A percentile compares a stretch with the other conserved stretches of the same genome.
Evolutionary conservation across 2,888 invertebrate species (phyloP).

Genomic region (Gastrophysa polygoni): DNA sequence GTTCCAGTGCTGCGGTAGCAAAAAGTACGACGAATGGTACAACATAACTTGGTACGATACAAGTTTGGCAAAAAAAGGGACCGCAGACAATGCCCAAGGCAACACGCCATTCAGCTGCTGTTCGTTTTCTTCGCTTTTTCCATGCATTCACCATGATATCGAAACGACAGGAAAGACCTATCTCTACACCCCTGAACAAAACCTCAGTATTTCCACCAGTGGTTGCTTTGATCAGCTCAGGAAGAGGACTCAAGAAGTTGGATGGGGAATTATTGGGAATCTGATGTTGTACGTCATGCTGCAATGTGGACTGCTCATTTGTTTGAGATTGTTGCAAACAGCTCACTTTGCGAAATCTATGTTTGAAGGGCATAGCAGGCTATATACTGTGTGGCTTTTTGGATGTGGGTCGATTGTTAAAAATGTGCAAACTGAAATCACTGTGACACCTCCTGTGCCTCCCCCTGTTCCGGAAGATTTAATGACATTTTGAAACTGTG

Average conservation of each 20-base stretch:
- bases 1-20: conserved; percentile 68
- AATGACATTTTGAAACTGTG: conserved; percentile 8
- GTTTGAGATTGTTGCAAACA: conserved; percentile 53
- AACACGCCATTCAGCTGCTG: conserved; percentile 71
- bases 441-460: background rate
- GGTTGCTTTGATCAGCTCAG: conserved; percentile 53
- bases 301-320: conserved; percentile 42
- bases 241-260: conserved; percentile 46
- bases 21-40: conserved; percentile 68
- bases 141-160: conserved; percentile 67
- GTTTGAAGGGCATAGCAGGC: conserved; percentile 45
- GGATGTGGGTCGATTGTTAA: conserved; percentile 47
- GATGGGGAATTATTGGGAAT: conserved; percentile 51
- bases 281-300: conserved; percentile 45
- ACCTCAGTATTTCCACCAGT: conserved; percentile 53
- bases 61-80: conserved; percentile 51
- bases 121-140: conserved; percentile 61
- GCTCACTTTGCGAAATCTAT: conserved; percentile 47
- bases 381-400: conserved; percentile 53
- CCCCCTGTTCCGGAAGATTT: conserved; percentile 25
- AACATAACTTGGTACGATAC: conserved; percentile 64
- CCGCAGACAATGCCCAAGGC: conserved; percentile 48
- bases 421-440: background rate
- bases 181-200: conserved; percentile 60
- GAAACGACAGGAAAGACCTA: conserved; percentile 62